Base-by-base conservation (phyloP, 2,888 invertebrate genomes). In the Clivina fossor region DNA sequence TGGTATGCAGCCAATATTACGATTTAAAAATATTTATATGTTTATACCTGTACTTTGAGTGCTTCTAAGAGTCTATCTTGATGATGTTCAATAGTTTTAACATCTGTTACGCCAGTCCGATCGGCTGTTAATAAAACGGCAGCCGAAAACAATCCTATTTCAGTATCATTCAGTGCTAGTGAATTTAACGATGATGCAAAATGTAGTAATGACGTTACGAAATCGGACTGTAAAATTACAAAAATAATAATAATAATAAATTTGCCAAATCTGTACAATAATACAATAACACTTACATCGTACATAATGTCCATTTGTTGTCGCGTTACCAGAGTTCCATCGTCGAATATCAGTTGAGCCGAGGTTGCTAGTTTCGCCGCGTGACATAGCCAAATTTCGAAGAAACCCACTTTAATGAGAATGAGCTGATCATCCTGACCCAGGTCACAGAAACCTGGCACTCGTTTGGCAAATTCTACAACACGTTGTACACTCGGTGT, bases 401-500 rank as follows among this genome's bases (percentile, higher is more conserved):
- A 94, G 79, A 98, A 98, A 59, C 96, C 95, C 70, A 87, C 84
- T 80, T 98, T 97, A 69, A 97, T 93, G 63, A 98, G 82, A 64
- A 96, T 93, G 64, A 98, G 81, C 76, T 98, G 97, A 76, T 97
- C 97, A 71, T 96, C 96, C 75, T 97, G 96, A 50, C 88, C 84
- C 64, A 97, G 82, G 63, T 86, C 85, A 69, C 86, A 82, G 78
- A 97, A 97, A 61, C 93, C 93, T 61, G 97, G 96, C 65, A 96
- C 86, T 65, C 90, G 81, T 76, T 98, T 98, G 50, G 94, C 94
- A 73, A 96, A 97, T 74, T 97, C 96, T 22, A 98, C 97, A 63
- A 96, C 90, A 73, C 90, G 86, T 69, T 93, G 92, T 50, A 97
- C 93, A 65, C 88, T 85, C 4, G 95, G 93, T 8, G 93, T 93